Base-by-base conservation (phyloP, 2,888 invertebrate species). In the Ecliptopera silaceata region DNA sequence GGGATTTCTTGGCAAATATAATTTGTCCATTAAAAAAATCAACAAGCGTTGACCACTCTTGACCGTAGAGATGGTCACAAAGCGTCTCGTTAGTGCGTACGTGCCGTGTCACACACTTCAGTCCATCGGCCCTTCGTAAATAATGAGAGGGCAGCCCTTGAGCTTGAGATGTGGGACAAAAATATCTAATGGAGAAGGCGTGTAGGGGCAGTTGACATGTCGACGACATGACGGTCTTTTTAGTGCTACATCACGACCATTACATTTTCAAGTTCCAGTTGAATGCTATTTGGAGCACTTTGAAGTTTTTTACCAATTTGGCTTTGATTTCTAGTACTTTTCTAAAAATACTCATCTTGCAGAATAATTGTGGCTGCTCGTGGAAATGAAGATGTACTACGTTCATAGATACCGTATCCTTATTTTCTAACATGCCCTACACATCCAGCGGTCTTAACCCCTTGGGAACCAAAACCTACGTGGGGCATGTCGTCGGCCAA, bases 51-150 rank as follows among this genome's bases (percentile, higher is more conserved):
- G 89, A 87, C 88, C 89, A 85, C 86, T 79, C 83, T 82, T 74
- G 81, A 84, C 64, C 63, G 71, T 74, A 75, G 79, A 82, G 88
- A 86, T 85, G 88, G 86, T 87, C 90, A 91, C 91, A 91, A 91
- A 90, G 86, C 88, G 85, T 90, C 91, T 92, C 91, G 91, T 92
- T 92, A 92, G 88, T 80, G 83, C 62, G 87, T 82, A 91, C 91
- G 91, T 91, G 91, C 88, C 88, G 86, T 83, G 88, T 88, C 91
- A 86, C 88, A 85, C 88, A 86, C 88, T 87, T 85, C 86, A 88
- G 54, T 76, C 86, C 84, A 84, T 85, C 87, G 85, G 89, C 87
- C 89, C 90, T 89, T 88, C 88, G 87, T 89, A 91, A 91, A 90
- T 91, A 91, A 90, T 91, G 88, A 89, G 89, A 80, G 84, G 85